Percentiles rank a stretch among this genome's conserved stretches.
Evolutionary conservation across 2,113 vertebrate species (phyloP).

Genomic region (Tenebrosternarchus preto): DNA sequence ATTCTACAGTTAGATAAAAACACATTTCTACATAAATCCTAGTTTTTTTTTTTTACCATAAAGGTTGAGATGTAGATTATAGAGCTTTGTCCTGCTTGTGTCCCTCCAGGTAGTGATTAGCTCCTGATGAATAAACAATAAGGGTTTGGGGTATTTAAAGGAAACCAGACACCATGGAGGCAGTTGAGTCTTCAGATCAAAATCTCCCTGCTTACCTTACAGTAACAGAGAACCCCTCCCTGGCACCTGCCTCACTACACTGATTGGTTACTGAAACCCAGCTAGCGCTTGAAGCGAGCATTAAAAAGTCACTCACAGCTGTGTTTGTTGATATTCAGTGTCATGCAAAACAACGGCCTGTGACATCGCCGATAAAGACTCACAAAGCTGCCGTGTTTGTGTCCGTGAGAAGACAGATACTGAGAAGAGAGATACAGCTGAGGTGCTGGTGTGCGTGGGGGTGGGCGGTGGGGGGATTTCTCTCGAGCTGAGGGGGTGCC

Average conservation of each 20-base stretch:
- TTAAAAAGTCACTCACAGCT: slow-evolving; percentile 49
- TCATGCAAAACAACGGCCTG: slow-evolving; percentile 65
- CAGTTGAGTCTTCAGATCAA: slow-evolving; percentile 62
- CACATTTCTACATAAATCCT: not conserved
- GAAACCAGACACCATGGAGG: slow-evolving; percentile 61
- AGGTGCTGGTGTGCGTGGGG: too few relatives aligned
- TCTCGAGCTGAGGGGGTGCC: too few relatives aligned
- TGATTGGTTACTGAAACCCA: slow-evolving; percentile 58
- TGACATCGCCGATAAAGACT: slow-evolving; percentile 55
- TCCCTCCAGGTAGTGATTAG: slow-evolving; percentile 66
- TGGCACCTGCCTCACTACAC: slow-evolving; percentile 52
- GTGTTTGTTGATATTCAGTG: slow-evolving; percentile 59
- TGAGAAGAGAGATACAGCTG: too few relatives aligned
- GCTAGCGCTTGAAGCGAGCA: slow-evolving; percentile 42
- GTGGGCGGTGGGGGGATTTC: too few relatives aligned
- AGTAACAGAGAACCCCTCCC: slow-evolving; percentile 60
- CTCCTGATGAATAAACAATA: slow-evolving; percentile 71
- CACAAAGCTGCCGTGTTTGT: slow-evolving; percentile 43
- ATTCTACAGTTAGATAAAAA: not conserved
- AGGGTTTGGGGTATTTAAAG: slow-evolving; percentile 67
- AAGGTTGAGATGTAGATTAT: not conserved
- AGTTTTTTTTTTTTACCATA: not conserved
- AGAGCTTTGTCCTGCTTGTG: slow-evolving; percentile 15
- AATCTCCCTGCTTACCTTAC: slow-evolving; percentile 69
- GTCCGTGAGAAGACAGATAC: slow-evolving; percentile 45